Base-by-base conservation (phyloP, 1,140 invertebrate genomes). In the Telenomus remus region DNA sequence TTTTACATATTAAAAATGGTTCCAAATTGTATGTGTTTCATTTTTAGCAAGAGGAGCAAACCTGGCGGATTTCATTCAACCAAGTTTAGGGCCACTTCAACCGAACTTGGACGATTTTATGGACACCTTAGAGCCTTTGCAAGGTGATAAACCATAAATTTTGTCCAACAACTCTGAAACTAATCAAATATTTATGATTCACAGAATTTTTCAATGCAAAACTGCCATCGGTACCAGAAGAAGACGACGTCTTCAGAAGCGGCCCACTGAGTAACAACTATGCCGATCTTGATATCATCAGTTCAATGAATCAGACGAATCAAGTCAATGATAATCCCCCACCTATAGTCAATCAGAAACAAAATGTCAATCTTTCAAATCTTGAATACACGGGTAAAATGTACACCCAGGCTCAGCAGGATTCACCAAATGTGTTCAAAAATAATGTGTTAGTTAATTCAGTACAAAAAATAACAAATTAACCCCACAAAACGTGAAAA, bases 81-180 rank as follows among this genome's bases (percentile, higher is more conserved):
- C 98, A 51, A 98, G 96, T 84, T 91, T 99, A 75, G 94, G 97
- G 51, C 96, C 97, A 57, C 89, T 99, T 39, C 98, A 99, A 85
- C 98, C 97, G 65, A 97, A 96, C 89, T 90, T 99, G 76, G 97
- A 99, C 85, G 98, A 99, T 88, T 96, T 97, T 86, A 96, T 96
- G 94, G 95, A 96, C 80, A 96, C 95, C 80, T 91, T 95, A 82
- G 94, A 95, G 82, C 93, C 94, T 4, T 88, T 96, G 61, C 94
- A 95, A 89, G 94, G 94, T 95, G 33, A 44, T 27, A 34, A 50
- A n/a, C n/a, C n/a, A n/a, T n/a, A n/a, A n/a, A n/a, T n/a, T n/a
- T 11, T 2, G 12, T 19, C 10, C 10, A 34, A 63, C 12, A 63
- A 48, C 35, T 59, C 16, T 6, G 10, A 35, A 35, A 35, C 10